Percentiles rank a stretch among this genome's conserved stretches.
Evolutionary conservation across 2,888 invertebrate genomes (phyloP).

Genomic region (Cenopis cana): DNA sequence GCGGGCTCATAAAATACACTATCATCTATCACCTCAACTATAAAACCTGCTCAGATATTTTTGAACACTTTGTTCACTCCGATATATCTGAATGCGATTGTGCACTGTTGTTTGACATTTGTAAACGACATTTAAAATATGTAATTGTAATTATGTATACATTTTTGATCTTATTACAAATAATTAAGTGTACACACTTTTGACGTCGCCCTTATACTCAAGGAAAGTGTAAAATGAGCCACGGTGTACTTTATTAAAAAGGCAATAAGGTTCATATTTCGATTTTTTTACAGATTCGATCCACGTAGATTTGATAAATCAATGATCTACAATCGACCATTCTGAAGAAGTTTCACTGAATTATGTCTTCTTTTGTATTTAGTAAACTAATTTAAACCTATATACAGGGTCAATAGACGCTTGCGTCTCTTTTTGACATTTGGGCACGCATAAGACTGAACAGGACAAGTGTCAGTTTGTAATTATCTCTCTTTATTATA

Average conservation of each 20-base stretch:
- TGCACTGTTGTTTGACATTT: background rate
- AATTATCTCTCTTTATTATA: no score
- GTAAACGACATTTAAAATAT: no score
- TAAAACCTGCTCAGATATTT: background rate
- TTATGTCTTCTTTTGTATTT: background rate
- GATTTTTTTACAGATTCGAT: no score
- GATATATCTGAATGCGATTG: background rate
- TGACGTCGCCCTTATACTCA: no score
- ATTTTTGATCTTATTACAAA: no score
- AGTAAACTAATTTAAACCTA: constrained; percentile 6
- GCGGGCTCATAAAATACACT: background rate
- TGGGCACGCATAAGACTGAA: background rate
- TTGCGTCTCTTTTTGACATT: background rate
- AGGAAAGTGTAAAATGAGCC: background rate
- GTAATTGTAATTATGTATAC: no score
- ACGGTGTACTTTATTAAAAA: background rate
- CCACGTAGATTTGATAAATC: no score
- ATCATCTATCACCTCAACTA: background rate
- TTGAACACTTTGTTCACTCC: background rate
- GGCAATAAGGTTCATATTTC: background rate
- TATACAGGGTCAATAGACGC: background rate
- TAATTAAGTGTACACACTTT: no score
- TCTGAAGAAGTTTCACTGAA: background rate
- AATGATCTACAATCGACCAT: no score
- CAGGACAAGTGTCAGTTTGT: background rate